phyloP scores from a whole-genome alignment of 1,140 invertebrate genomes.

The Pseudomyrmex concolor region DNA sequence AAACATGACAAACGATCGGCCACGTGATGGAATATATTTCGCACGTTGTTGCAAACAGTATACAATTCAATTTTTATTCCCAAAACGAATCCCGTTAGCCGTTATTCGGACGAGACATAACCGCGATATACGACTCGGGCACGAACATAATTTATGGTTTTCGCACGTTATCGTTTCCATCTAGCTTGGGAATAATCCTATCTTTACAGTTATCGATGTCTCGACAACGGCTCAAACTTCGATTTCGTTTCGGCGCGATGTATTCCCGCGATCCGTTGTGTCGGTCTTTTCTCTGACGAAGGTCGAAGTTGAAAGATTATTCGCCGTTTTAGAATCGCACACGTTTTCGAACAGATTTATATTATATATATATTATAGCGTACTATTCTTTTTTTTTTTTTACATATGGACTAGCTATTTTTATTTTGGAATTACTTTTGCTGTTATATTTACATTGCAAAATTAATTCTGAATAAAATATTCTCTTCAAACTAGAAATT shows the following conservation, averaged over 20 bases:
- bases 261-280: conserved; percentile 49
- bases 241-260: conserved; percentile 41
- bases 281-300: conserved; percentile 18
- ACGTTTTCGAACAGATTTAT: neutral
- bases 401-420: neutral
- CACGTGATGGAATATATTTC: conserved; percentile 49
- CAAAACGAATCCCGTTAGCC: conserved; percentile 54
- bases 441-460: neutral
- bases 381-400: neutral
- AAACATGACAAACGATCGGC: conserved; percentile 52
- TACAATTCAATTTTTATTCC: conserved; percentile 62
- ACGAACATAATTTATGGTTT: conserved; percentile 57
- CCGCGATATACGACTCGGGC: conserved; percentile 32
- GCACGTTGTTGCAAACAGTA: conserved; percentile 34
- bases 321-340: conserved; percentile 16
- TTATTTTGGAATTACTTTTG: neutral
- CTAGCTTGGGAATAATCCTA: conserved; percentile 55
- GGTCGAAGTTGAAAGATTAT: conserved; percentile 35
- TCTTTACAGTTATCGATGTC: conserved; percentile 62
- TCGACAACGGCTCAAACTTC: conserved; percentile 19
- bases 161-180: conserved; percentile 62
- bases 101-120: conserved; percentile 44
- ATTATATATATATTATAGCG: neutral
- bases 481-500: neutral
- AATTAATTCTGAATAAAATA: conserved; percentile 5